phyloP scores from a whole-genome alignment of 2,113 vertebrate genomes.

The Muntiacus reevesi region DNA sequence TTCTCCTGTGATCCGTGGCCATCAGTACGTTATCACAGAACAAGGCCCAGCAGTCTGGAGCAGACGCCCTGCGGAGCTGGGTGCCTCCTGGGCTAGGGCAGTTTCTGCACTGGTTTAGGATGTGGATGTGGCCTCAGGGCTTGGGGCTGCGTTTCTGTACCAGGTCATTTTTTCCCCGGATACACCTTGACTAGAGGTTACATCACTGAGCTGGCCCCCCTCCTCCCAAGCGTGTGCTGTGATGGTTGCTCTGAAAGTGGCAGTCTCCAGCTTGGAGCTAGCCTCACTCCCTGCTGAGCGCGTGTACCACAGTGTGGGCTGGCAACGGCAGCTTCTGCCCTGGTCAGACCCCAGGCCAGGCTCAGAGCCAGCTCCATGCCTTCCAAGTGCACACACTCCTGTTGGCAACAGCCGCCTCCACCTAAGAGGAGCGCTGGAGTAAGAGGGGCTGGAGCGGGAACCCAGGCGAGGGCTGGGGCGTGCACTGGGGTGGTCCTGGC shows the following conservation, averaged over 20 bases:
- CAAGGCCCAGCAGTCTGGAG: neutral
- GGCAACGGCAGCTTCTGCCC: neutral
- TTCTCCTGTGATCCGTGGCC: neutral
- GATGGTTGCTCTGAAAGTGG: neutral
- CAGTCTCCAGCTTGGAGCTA: neutral
- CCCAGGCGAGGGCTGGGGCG: neutral
- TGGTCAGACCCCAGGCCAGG: neutral
- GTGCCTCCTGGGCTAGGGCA: neutral
- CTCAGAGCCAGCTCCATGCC: neutral
- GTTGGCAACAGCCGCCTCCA: neutral
- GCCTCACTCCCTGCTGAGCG: neutral
- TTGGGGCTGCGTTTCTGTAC: neutral
- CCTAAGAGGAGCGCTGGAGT: neutral
- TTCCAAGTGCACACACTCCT: neutral
- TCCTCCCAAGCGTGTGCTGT: fast-evolving
- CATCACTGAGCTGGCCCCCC: neutral
- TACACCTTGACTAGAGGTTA: neutral
- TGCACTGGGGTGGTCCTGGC: neutral
- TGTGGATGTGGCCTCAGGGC: neutral
- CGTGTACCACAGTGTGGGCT: neutral
- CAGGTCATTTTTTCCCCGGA: neutral
- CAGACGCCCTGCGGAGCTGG: neutral
- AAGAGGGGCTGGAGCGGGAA: neutral
- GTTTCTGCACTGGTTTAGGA: neutral
- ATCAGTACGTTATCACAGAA: neutral